phyloP scores from a whole-genome alignment of 2,113 vertebrate genomes.

The Scopus umbretta region DNA sequence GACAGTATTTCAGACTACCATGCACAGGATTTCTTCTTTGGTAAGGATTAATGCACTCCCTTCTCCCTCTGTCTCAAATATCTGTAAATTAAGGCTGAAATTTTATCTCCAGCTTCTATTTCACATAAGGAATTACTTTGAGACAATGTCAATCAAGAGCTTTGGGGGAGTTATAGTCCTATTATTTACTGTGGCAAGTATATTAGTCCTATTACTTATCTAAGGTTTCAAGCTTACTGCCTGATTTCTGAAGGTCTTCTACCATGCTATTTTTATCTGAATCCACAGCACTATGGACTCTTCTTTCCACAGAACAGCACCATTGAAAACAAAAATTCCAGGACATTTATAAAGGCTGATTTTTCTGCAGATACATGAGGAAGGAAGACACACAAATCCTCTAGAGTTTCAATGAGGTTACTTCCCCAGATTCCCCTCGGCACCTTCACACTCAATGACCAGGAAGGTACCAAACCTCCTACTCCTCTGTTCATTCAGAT shows the following conservation, averaged over 20 bases:
- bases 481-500: background rate
- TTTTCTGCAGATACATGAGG: background rate
- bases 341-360: background rate
- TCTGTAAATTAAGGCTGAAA: background rate
- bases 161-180: background rate
- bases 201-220: background rate
- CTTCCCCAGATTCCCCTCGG: background rate
- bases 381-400: background rate
- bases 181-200: background rate
- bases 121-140: background rate
- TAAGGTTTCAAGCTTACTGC: background rate
- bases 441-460: background rate
- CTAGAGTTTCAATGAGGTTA: background rate
- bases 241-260: background rate
- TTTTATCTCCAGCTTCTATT: constrained; percentile 1
- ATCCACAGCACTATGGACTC: background rate
- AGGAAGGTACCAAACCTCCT: background rate
- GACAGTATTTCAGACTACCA: background rate
- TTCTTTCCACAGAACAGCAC: background rate
- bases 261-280: background rate
- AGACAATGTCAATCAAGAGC: background rate
- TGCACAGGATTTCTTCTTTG: background rate
- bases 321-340: background rate
- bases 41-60: background rate
- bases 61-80: background rate